phyloP scores from a whole-genome alignment of 2,888 invertebrate species.

The Labia minor region DNA sequence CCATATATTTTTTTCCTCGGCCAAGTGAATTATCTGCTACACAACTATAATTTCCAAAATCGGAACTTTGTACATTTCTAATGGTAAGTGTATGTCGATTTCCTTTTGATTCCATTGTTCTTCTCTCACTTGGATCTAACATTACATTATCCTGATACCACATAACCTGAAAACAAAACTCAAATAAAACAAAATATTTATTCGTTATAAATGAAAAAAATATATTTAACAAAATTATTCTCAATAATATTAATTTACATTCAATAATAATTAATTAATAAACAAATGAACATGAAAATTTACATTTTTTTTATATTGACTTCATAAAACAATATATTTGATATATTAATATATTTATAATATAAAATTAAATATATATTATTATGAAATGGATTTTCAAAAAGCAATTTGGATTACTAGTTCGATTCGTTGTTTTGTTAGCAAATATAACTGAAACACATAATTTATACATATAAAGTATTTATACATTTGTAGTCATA shows the following conservation, averaged over 20 bases:
- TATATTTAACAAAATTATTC: not conserved
- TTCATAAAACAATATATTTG: too few relatives aligned
- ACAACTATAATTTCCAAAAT: constrained; percentile 62
- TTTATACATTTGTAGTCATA: too few relatives aligned
- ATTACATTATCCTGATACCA: constrained; percentile 63
- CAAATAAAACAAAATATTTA: not conserved
- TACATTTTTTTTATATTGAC: too few relatives aligned
- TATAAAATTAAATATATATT: too few relatives aligned
- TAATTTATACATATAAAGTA: too few relatives aligned
- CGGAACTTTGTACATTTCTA: constrained; percentile 54
- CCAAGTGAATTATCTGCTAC: constrained; percentile 60
- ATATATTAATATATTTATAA: too few relatives aligned
- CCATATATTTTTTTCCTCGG: constrained; percentile 56
- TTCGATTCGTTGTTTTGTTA: too few relatives aligned
- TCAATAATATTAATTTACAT: not conserved
- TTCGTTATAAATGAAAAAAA: not conserved
- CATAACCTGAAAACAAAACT: constrained; percentile 44
- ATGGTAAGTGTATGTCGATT: constrained; percentile 57
- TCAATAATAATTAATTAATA: too few relatives aligned
- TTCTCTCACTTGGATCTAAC: constrained; percentile 52
- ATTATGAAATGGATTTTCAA: too few relatives aligned
- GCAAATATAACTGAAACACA: too few relatives aligned
- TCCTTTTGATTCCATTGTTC: constrained; percentile 56
- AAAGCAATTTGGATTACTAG: too few relatives aligned
- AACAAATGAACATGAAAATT: too few relatives aligned